Evolutionary conservation across 2,888 invertebrate species (phyloP).

Genomic region (Spicauda simplicius): DNA sequence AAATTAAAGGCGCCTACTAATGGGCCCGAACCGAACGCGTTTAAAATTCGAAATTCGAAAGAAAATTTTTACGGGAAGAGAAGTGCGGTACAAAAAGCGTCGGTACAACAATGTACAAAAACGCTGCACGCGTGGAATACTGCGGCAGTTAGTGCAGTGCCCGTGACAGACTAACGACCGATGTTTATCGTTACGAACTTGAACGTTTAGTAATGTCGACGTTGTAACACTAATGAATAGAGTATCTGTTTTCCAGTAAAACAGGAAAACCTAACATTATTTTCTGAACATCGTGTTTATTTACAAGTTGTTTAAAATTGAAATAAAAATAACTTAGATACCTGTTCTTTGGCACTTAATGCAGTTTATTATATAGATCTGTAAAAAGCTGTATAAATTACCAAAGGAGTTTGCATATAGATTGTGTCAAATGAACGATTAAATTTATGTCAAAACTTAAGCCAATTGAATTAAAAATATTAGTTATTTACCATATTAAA

Average conservation of each 20-base stretch:
- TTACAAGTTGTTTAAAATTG: no score
- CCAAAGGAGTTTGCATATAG: no score
- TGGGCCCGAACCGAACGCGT: constrained; percentile 13
- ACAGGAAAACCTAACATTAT: no score
- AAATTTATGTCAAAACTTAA: no score
- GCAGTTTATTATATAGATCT: no score
- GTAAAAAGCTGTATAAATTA: no score
- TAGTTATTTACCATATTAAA: no score
- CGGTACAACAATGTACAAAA: constrained; percentile 51
- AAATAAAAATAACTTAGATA: no score
- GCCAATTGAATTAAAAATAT: no score
- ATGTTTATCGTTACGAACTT: constrained; percentile 67
- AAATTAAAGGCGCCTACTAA: constrained; percentile 71
- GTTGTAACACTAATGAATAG: constrained; percentile 45
- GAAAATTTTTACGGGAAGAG: constrained; percentile 17
- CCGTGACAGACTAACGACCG: constrained; percentile 80
- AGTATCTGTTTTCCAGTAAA: constrained; percentile 32
- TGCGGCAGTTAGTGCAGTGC: constrained; percentile 71
- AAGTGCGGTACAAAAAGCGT: constrained; percentile 40
- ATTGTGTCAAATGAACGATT: no score
- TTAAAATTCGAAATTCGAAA: constrained; percentile 47
- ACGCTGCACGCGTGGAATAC: constrained; percentile 75
- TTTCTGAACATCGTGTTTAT: no score
- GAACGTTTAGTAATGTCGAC: constrained; percentile 48
- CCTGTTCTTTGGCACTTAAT: no score